Evolutionary conservation across 35 echinoderm and acorn worm genomes (phyloP), one percentile per base, ranked within the genome.

Genomic region (Amphiura filiformis): DNA sequence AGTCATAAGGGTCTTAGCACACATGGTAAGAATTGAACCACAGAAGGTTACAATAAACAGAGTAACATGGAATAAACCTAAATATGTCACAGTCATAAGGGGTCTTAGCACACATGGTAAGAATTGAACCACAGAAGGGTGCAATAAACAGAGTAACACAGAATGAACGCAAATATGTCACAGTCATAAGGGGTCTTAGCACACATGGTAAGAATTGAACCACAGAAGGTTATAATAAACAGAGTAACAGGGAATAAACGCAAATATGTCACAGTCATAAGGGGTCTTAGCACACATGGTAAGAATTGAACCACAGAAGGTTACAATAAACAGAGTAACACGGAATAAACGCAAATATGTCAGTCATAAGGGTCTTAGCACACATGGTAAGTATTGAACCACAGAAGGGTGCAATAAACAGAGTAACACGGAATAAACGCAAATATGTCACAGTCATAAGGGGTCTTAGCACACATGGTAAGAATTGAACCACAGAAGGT

Each of bases 391-490:
- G 91, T 82, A 86, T 84, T 32, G 95, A 93, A 75, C 92, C 92
- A 39, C 88, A 93, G 75, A 97, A 38, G 26, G 86, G 93, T 13
- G 89, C 96, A 42, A 84, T 98, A 15, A 34, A 80, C 18, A 88
- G 96, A 82, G 86, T 94, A 32, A 80, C 85, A 35, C 88, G 92
- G 57, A 94, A 94, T 37, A 98, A 94, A 64, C 94, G 86, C 86
- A 98, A 98, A 87, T 92, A 79, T 89, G 96, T 98, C 40, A 98
- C 96, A 17, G 79, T 94, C 33, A 86, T 98, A 83, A 83, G 76
- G 81, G 75, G 96, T 91, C 32, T 98, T 34, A 86, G 79, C 20
- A 94, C 96, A 78, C 92, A 92, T 31, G 75, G 34, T 76, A n/a
- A n/a, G 26, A 9, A 35, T 76, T 31, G 34, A 47, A 47, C 41